Evolutionary conservation across 92 coral and sea anemone genomes (phyloP).

Genomic region (Isaurus tuberculatus): DNA sequence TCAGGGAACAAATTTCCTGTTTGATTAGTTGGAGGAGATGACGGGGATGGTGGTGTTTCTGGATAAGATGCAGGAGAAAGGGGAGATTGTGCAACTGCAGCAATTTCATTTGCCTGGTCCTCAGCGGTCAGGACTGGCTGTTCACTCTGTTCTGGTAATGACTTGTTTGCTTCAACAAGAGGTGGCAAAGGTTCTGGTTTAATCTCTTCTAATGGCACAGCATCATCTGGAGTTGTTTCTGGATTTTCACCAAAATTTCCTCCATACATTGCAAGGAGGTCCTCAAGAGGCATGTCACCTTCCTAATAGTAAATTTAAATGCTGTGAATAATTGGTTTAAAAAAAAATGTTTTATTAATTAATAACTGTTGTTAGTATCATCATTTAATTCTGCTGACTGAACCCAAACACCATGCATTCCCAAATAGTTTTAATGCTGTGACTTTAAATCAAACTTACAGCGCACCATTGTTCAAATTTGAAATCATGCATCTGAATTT

Average conservation of each 20-base stretch:
- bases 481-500: too few relatives aligned
- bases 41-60: constrained; percentile 78
- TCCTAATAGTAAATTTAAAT: constrained; percentile 60
- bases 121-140: constrained; percentile 12
- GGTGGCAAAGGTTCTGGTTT: constrained; percentile 96
- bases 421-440: too few relatives aligned
- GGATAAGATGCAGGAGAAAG: constrained; percentile 42
- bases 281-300: constrained; percentile 94
- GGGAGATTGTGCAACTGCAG: constrained; percentile 74
- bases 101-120: constrained; percentile 34
- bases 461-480: too few relatives aligned
- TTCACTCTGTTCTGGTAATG: constrained; percentile 29
- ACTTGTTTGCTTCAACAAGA: constrained; percentile 71
- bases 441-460: too few relatives aligned
- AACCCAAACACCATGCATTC: too few relatives aligned
- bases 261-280: constrained; percentile 92
- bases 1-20: constrained; percentile 89
- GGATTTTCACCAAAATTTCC: constrained; percentile 73
- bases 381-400: too few relatives aligned
- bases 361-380: too few relatives aligned
- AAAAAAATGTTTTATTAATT: too few relatives aligned
- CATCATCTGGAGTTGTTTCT: constrained; percentile 59
- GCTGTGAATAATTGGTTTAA: too few relatives aligned
- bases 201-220: constrained; percentile 84
- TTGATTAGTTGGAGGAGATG: constrained; percentile 78